Conservation (phyloP, 2,888 invertebrate genomes). For the Frankliniella intonsa region DNA sequence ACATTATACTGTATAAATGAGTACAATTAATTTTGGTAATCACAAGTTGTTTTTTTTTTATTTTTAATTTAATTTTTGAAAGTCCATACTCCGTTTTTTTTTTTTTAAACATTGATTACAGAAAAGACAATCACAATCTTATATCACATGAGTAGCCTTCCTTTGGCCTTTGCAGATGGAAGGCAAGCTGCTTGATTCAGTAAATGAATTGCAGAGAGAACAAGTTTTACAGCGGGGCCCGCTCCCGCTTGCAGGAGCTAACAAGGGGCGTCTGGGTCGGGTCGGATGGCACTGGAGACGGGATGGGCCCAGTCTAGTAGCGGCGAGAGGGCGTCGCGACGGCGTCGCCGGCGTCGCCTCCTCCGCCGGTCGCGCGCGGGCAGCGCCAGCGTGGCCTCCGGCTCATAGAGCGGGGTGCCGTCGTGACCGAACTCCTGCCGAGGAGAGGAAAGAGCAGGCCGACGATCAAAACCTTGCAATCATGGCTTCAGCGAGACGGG, state of each 20-base stretch:
- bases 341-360: background rate
- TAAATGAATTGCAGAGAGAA: background rate
- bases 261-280: background rate
- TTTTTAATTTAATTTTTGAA: background rate
- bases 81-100: background rate
- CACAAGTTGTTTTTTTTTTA: too few relatives aligned
- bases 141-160: too few relatives aligned
- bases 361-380: background rate
- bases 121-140: too few relatives aligned
- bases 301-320: background rate
- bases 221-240: background rate
- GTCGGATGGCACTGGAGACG: background rate
- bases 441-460: background rate
- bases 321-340: background rate
- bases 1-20: background rate
- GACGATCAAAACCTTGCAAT: background rate
- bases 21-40: too few relatives aligned
- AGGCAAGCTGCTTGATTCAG: background rate
- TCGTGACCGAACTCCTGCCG: background rate
- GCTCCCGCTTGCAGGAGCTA: background rate
- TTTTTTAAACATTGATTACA: background rate
- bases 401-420: slow-evolving; percentile 13
- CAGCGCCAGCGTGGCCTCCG: background rate
- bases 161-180: too few relatives aligned
- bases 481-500: too few relatives aligned